phyloP scores from a whole-genome alignment of 2,888 invertebrate species.

The Xanthia icteritia region DNA sequence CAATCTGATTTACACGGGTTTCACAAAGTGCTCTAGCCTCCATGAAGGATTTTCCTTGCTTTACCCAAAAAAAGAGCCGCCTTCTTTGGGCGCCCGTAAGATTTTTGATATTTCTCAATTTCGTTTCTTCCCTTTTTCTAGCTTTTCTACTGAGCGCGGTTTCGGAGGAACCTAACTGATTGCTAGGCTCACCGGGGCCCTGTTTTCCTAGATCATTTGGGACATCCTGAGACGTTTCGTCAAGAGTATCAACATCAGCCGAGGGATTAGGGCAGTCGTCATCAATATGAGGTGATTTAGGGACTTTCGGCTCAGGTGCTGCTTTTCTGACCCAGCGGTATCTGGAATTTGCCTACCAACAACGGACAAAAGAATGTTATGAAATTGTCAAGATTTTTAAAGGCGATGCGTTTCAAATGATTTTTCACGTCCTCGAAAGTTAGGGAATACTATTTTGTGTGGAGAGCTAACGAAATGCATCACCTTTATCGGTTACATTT shows the following conservation, averaged over 20 bases:
- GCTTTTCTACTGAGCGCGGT: conserved; percentile 3
- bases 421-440: neutral
- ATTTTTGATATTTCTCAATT: neutral
- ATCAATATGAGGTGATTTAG: conserved; percentile 4
- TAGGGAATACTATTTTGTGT: neutral
- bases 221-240: conserved; percentile 16
- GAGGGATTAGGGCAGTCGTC: conserved; percentile 2
- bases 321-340: conserved; percentile 36
- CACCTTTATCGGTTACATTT: conserved; percentile 24
- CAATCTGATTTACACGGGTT: neutral
- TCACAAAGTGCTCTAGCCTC: conserved; percentile 44
- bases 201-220: neutral
- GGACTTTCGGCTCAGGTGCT: conserved; percentile 16
- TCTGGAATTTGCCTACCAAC: conserved; percentile 48
- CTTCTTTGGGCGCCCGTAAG: conserved; percentile 2
- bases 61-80: conserved; percentile 46
- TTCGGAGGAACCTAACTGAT: neutral
- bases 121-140: neutral
- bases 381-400: conserved; percentile 22
- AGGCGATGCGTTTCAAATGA: conserved; percentile 32
- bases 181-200: neutral
- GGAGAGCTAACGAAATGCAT: conserved; percentile 25
- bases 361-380: conserved; percentile 50
- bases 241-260: neutral
- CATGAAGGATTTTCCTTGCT: conserved; percentile 37